Evolutionary conservation across 2,113 vertebrate species (phyloP).

Genomic region (Orycteropus afer): DNA sequence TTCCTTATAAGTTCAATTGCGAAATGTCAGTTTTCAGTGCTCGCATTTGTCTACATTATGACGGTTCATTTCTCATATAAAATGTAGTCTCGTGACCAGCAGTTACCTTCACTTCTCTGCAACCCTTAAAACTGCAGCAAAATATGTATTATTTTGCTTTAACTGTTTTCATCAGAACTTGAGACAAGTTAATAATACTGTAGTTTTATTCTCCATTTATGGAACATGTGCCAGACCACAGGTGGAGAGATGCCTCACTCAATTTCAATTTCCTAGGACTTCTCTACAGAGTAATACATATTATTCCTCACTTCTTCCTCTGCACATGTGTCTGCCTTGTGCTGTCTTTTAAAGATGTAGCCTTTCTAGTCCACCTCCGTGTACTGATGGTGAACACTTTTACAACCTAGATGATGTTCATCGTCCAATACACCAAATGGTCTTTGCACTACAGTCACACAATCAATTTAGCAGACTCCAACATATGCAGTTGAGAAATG

Average conservation of each 20-base stretch:
- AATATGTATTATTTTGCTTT: not conserved
- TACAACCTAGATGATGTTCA: not conserved
- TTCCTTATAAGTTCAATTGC: constrained; percentile 7
- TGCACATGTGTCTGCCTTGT: not conserved
- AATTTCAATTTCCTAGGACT: not conserved
- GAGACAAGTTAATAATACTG: not conserved
- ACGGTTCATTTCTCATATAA: not conserved
- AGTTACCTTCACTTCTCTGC: not conserved
- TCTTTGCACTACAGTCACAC: not conserved
- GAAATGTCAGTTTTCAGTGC: constrained; percentile 26
- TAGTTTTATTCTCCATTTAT: not conserved
- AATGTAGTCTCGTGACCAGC: not conserved
- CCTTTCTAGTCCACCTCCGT: not conserved
- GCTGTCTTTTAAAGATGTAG: not conserved
- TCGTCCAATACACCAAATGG: not conserved
- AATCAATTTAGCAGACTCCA: not conserved
- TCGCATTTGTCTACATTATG: not conserved
- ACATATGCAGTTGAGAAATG: not conserved
- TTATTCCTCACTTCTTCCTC: not conserved
- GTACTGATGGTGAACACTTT: not conserved
- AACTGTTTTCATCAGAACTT: not conserved
- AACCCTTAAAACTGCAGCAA: not conserved
- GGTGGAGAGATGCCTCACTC: not conserved
- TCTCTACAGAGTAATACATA: not conserved
- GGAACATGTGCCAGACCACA: not conserved